Base-by-base conservation (phyloP, 2,113 vertebrate species). In the Camelus bactrianus region DNA sequence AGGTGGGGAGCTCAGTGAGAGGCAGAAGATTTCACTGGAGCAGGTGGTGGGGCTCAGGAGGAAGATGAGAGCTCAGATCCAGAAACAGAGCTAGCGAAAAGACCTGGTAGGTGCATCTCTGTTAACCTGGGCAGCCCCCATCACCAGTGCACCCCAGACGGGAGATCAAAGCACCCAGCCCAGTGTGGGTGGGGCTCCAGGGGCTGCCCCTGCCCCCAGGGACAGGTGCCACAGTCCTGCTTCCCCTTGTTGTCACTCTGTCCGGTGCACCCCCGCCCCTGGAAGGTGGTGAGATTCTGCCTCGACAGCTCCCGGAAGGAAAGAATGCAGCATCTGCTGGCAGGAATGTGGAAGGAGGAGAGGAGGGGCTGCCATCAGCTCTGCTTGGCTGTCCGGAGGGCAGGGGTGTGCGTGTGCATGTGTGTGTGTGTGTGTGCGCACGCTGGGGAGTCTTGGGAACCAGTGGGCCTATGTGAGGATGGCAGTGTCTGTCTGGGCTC, bases 221-320 rank as follows among this genome's bases (percentile, higher is more conserved):
- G 91, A 96, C 98, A 98, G 94, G 97, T 96, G 96, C 75, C 89
- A 80, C 56, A 26, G 28, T 38, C 67, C 91, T 42, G 58, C 93
- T 93, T 88, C 91, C 96, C 69, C 60, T 52, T 22, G 3, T 32
- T 32, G 69, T 77, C 5, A 1, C 73, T 75, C 3, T 46, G n/a
- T 69, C 93, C n/a, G 65, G 92, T 79, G 94, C 15, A 20, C 19
- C 28, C 32, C 52, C 72, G 46, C 91, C 83, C 54, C 35, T 32
- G 2, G 92, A 54, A 86, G 70, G 80, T 80, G 58, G 77, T 54
- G 88, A 73, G 85, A 54, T 56, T 52, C 65, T 67, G 89, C 26
- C 60, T 64, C 9, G 2, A 0, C 16, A 19, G 64, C 83, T 64
- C 38, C 46, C 2, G 38, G 58, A 76, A 54, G 84, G 67, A 48